Evolutionary conservation across 1,140 invertebrate species (phyloP), one percentile per base, ranked within the genome.

Genomic region (Oedothorax gibbosus): DNA sequence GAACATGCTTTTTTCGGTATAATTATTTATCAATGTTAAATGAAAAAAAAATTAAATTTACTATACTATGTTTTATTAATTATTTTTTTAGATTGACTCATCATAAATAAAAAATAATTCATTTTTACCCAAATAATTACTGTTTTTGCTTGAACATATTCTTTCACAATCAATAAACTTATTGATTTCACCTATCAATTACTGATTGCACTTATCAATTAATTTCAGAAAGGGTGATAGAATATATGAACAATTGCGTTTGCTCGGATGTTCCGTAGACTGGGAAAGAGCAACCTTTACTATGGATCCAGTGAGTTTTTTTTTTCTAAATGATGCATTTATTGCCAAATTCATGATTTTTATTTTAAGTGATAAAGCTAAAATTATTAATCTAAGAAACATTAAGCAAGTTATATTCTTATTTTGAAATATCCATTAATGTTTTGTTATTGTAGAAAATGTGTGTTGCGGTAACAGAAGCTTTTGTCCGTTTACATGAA

Each of bases 241-340:
- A 64, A 99, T 99, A 89, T 99, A 99, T 90, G 92, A 96, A 72
- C 98, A 99, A 90, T 90, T 99, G 35, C 94, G 93, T 85, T 94
- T 93, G 68, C 91, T 99, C 60, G 98, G 98, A 7, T 95, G 96
- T 0, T 99, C 97, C 0, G 95, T 95, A 85, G 99, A 99, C 91
- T 99, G 98, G 98, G 93, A 95, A 80, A 92, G 98, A 80, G 96
- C 94, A 2, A 94, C 94, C 65, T 99, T 99, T 90, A 99, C 98
- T 2, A 99, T 99, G 98, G 98, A 99, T 90, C 87, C 88, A 11
- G 86, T 87, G 77, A 76, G 82, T 50, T 77, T n/a, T 21, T 18
- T 77, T 11, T 8, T 77, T 77, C 53, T 7, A 65, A 15, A 50
- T 20, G 10, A 78, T 50, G 62, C 15, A 64, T 65, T 65, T 51